These are phyloP conservation scores for Fistularia tabacaria DNA, from an alignment of 2,797 vertebrate species.

Conservation along the genomic window DNA sequence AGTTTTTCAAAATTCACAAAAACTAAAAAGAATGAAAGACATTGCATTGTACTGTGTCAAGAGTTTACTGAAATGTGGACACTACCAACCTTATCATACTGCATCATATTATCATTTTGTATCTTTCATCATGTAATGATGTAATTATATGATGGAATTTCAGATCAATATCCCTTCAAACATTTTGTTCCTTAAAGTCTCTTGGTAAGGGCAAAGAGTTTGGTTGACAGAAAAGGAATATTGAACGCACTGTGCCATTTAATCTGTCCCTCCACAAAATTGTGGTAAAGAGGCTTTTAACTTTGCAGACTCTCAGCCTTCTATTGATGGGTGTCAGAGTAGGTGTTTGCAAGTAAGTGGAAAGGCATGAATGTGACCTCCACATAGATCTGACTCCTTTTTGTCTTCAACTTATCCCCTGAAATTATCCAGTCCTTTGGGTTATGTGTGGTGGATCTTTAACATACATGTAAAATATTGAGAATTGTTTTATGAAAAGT, in stretches of 20 bases:
- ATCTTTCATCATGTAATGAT: too few relatives aligned
- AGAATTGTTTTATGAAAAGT: too few relatives aligned
- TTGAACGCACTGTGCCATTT: slow-evolving; percentile 17
- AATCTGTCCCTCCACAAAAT: slow-evolving; percentile 39
- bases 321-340: slow-evolving; percentile 8
- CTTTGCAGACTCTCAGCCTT: slow-evolving; percentile 15
- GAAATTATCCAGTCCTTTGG: too few relatives aligned
- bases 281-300: slow-evolving; percentile 35
- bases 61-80: too few relatives aligned
- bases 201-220: slow-evolving; percentile 15
- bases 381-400: neutral
- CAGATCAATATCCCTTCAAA: slow-evolving; percentile 12
- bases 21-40: too few relatives aligned
- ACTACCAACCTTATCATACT: too few relatives aligned
- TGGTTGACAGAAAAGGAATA: slow-evolving; percentile 14
- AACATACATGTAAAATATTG: too few relatives aligned
- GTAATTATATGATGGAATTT: neutral
- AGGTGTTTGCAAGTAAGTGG: slow-evolving; percentile 3
- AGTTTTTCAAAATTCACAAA: too few relatives aligned
- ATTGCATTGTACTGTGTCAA: too few relatives aligned
- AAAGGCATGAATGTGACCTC: slow-evolving; percentile 7
- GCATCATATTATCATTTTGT: too few relatives aligned
- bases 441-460: too few relatives aligned
- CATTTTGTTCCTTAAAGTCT: slow-evolving; percentile 9
- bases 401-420: too few relatives aligned